phyloP scores from a whole-genome alignment of 2,888 invertebrate species.

The Andrena fulva region DNA sequence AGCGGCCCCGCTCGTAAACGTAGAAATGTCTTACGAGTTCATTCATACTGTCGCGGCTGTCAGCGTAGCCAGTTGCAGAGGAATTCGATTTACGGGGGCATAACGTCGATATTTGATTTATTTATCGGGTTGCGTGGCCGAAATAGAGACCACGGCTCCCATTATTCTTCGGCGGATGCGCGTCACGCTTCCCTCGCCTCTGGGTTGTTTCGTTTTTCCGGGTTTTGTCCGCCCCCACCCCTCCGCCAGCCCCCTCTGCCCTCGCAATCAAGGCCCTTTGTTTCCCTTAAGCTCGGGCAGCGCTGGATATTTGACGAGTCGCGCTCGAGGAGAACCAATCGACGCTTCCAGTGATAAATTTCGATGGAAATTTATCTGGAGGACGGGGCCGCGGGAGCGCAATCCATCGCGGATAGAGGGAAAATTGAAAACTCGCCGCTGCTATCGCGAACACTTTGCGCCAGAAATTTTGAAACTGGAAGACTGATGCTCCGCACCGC shows the following conservation, averaged over 20 bases:
- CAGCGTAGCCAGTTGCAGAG: slow-evolving; percentile 42
- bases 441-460: slow-evolving; percentile 11
- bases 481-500: neutral
- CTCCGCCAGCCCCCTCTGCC: neutral
- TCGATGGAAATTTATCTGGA: slow-evolving; percentile 30
- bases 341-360: slow-evolving; percentile 33
- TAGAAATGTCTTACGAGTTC: slow-evolving; percentile 41
- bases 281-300: slow-evolving; percentile 45
- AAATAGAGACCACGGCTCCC: slow-evolving; percentile 37
- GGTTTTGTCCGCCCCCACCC: slow-evolving; percentile 13
- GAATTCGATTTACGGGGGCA: slow-evolving; percentile 48
- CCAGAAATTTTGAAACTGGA: slow-evolving; percentile 4
- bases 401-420: neutral
- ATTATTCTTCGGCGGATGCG: slow-evolving; percentile 49
- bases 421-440: slow-evolving; percentile 24
- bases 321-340: slow-evolving; percentile 27
- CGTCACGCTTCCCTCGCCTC: slow-evolving; percentile 39
- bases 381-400: neutral
- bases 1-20: neutral
- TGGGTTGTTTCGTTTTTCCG: slow-evolving; percentile 46
- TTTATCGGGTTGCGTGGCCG: slow-evolving; percentile 21
- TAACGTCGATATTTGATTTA: slow-evolving; percentile 58
- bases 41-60: slow-evolving; percentile 40
- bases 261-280: slow-evolving; percentile 64
- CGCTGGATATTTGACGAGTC: slow-evolving; percentile 29